Base-by-base conservation (phyloP, 2,888 invertebrate species). In the Eupeodes latifasciatus region DNA sequence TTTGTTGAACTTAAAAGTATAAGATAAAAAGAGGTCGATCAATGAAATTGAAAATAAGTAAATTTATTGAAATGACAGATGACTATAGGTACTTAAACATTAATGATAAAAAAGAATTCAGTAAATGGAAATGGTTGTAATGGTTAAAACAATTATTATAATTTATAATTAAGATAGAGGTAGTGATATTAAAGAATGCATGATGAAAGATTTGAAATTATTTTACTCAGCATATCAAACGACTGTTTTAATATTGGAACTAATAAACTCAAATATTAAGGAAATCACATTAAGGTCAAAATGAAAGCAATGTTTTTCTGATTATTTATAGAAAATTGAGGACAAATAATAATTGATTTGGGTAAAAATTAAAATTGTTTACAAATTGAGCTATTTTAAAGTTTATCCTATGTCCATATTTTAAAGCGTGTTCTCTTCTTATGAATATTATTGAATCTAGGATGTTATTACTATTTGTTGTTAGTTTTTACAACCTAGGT, bases 1-100 rank as follows among this genome's bases (percentile, higher is more conserved):
- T 79, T 61, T 82, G 75, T 86, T 82, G 75, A 71, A 69, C 36
- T 69, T 64, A 66, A 61, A 34, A 27, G 47, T 59, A 27, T 27
- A 27, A 27, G 27, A 27, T 40, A 53, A 64, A 86, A 76, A 14
- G 75, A 79, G 86, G 82, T 86, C 78, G 79, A 59, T 74, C 5
- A 79, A 79, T 82, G 82, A 82, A 86, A 86, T 57, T 59, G 71
- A 86, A 86, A 86, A 78, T 40, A 86, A 82, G 78, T 40, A 67
- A 69, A 49, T 64, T 16, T 47, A 0, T 44, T 47, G 10, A 0
- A 36, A 40, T 53, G 16, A 16, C 12, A 7, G 16, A 36, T 36
- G 40, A 40, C 40, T 40, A 40, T 9, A 40, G 1, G 9, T 53
- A 27, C 19, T 49, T 66, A 66, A 49, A 34, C 49, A 10, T 66